Conservation (phyloP, 2,113 vertebrate species). For the Oxyruncus cristatus region DNA sequence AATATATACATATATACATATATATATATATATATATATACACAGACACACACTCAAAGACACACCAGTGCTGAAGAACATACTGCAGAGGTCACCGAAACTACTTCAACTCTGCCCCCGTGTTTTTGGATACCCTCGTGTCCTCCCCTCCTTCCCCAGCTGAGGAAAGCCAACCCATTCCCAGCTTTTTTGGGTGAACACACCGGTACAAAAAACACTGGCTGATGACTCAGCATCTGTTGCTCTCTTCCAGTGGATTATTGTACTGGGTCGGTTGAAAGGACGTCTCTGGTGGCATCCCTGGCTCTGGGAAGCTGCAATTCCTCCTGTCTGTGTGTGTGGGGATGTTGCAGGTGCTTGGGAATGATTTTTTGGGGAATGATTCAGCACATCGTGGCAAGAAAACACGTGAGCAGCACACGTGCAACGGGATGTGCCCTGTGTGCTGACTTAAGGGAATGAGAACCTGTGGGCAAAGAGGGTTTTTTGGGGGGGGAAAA, state of each 20-base stretch:
- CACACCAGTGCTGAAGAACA: background rate
- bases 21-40: no score
- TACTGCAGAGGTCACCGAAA: background rate
- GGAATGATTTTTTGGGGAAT: background rate
- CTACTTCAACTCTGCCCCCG: background rate
- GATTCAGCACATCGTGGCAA: background rate
- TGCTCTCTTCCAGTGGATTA: background rate
- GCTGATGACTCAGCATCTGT: conserved; percentile 19
- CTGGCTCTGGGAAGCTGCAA: background rate
- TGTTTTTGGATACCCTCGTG: rapidly evolving
- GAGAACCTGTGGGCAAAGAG: background rate
- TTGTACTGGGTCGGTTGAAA: rapidly evolving
- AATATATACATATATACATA: background rate
- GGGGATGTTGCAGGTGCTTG: background rate
- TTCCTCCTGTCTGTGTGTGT: rapidly evolving
- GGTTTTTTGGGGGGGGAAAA: background rate
- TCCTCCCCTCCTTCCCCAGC: background rate
- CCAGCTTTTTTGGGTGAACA: background rate
- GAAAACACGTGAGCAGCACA: background rate
- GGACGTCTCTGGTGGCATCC: background rate
- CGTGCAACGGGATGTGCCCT: rapidly evolving
- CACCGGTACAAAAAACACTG: rapidly evolving
- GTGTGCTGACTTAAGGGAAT: background rate
- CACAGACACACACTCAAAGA: background rate
- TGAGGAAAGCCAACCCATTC: background rate